A percentile compares a stretch with the other conserved stretches of the same genome.
phyloP scores from a whole-genome alignment of 2,797 vertebrate genomes.

The Furcifer pardalis region DNA sequence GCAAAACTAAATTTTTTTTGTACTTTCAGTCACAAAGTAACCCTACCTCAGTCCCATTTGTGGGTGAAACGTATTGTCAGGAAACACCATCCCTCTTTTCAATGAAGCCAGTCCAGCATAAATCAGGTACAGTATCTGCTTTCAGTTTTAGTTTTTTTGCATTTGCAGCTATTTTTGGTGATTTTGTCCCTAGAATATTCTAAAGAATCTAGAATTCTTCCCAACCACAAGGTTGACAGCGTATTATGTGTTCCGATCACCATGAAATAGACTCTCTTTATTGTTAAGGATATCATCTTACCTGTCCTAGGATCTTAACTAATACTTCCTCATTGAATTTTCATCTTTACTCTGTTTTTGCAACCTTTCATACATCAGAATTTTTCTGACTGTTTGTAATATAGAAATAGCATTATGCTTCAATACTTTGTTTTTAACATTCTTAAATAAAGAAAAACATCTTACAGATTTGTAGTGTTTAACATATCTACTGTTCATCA shows the following conservation, averaged over 20 bases:
- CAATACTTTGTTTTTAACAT: not conserved
- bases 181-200: constrained; percentile 24
- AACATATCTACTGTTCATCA: not conserved
- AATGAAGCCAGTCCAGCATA: constrained; percentile 59
- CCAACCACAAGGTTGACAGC: not conserved
- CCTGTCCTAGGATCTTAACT: not conserved
- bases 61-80: constrained; percentile 60
- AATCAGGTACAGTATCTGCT: constrained; percentile 73
- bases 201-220: not conserved
- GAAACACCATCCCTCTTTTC: constrained; percentile 55
- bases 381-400: not conserved
- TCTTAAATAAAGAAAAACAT: not conserved
- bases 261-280: not conserved
- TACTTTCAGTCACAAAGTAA: constrained; percentile 76
- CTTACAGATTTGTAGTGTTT: not conserved
- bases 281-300: not conserved
- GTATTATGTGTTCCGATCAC: not conserved
- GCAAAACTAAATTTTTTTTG: constrained; percentile 31
- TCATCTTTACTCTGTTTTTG: not conserved
- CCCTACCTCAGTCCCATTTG: constrained; percentile 72
- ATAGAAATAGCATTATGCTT: not conserved
- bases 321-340: not conserved
- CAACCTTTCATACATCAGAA: not conserved
- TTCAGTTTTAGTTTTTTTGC: not conserved
- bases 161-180: not conserved